Evolutionary conservation across 2,113 vertebrate species (phyloP), one percentile per base, ranked within the genome.

Genomic region (Halcyon senegalensis): DNA sequence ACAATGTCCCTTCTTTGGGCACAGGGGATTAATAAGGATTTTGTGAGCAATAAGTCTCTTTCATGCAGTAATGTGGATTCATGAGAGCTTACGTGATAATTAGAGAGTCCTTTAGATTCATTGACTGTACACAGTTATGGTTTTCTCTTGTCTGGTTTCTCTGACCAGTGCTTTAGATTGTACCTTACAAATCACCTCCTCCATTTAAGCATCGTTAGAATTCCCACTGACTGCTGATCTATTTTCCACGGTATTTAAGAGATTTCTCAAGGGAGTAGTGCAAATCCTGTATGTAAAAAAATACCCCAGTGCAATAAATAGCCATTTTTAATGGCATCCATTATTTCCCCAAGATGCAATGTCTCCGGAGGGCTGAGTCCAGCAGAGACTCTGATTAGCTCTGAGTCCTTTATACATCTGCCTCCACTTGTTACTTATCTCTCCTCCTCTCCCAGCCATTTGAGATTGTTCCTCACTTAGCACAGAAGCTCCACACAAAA

Each of bases 21-120:
- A 89, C 13, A 79, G 15, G n/a, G 11, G 16, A 88, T 90, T 95
- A 87, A 35, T 87, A 73, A 93, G 50, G 11, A 43, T 96, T 96
- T 84, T 73, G 83, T 83, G 76, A 91, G 39, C 66, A 73, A 60
- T 74, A 64, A 91, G 24, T 90, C 72, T 95, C 76, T 95, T 94
- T 92, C 77, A 44, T 41, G 69, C 53, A 62, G 51, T 74, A 92
- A 79, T 25, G 11, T 85, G 62, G 30, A 67, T 95, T 78, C 35
- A 31, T 84, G 87, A 87, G 28, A 84, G 23, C 46, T 90, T 94
- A 70, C 76, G 68, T 88, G 81, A 67, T 92, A 94, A 95, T 96
- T 94, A 91, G 59, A 84, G 58, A 81, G 50, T 60, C 28, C 89
- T 96, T 81, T 87, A 77, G 84, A 92, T 90, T 84, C 55, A 90